Conservation (phyloP, 2,113 vertebrate species). For the Nannospalax galili region DNA sequence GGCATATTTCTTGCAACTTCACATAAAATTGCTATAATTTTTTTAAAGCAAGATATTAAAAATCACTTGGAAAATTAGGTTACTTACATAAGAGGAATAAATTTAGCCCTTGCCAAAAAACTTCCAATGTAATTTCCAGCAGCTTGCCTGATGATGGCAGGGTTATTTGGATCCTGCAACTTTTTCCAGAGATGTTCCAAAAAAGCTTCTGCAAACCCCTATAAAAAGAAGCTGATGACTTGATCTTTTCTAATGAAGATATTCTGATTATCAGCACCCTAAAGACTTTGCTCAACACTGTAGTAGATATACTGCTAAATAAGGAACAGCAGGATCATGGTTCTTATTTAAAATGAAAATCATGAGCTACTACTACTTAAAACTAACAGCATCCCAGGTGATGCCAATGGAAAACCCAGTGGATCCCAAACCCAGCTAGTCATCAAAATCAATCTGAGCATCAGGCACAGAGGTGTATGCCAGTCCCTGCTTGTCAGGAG, state of each 20-base stretch:
- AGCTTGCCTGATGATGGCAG: conserved; percentile 93
- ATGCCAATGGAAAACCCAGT: neutral
- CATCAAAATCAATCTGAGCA: neutral
- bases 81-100: conserved; percentile 94
- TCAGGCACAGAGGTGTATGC: no score
- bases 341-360: neutral
- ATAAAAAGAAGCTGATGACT: conserved; percentile 39
- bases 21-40: conserved; percentile 42
- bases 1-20: neutral
- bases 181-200: conserved; percentile 97
- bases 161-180: conserved; percentile 92
- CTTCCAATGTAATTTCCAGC: conserved; percentile 95
- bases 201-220: conserved; percentile 96
- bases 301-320: neutral
- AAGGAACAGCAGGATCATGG: neutral
- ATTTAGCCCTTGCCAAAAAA: conserved; percentile 96
- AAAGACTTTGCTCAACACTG: neutral
- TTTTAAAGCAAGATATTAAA: conserved; percentile 58
- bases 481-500: neutral
- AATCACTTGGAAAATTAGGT: conserved; percentile 59
- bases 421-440: neutral
- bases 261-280: conserved; percentile 2
- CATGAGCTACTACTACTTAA: no score
- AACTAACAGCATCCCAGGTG: no score
- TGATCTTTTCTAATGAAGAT: conserved; percentile 14